These are phyloP conservation scores for Hipparchia sbordonii DNA, from an alignment of 2,888 invertebrate genomes.

Conservation along the genomic window DNA sequence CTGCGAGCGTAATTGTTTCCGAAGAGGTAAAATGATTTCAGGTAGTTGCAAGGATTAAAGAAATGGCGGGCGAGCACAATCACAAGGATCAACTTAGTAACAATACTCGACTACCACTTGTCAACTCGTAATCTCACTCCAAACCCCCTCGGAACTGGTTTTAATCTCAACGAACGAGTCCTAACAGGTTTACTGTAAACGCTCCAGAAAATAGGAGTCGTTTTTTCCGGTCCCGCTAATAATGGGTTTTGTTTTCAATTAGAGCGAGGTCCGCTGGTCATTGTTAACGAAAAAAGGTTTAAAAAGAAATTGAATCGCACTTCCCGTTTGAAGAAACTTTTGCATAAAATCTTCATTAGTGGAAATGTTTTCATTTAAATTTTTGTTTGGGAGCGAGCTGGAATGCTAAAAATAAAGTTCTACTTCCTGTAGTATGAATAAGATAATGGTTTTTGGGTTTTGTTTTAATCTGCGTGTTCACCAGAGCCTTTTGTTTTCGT, in stretches of 20 bases:
- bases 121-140: constrained; percentile 60
- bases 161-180: constrained; percentile 46
- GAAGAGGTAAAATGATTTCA: constrained; percentile 34
- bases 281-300: constrained; percentile 43
- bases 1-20: constrained; percentile 31
- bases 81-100: constrained; percentile 47
- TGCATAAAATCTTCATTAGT: constrained; percentile 47
- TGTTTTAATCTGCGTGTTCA: constrained; percentile 11
- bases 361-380: constrained; percentile 42
- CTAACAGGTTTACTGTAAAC: constrained; percentile 48
- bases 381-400: constrained; percentile 33
- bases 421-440: constrained; percentile 32
- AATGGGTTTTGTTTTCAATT: constrained; percentile 51
- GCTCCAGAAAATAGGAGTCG: constrained; percentile 43
- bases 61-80: constrained; percentile 43
- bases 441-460: constrained; percentile 27
- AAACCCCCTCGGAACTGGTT: constrained; percentile 39
- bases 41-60: constrained; percentile 34
- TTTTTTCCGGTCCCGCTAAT: constrained; percentile 49
- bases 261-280: constrained; percentile 44
- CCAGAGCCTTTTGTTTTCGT: not conserved
- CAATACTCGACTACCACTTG: constrained; percentile 58
- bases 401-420: constrained; percentile 28
- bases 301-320: constrained; percentile 40
- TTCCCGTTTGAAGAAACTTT: constrained; percentile 43